Conservation (phyloP, 2,113 vertebrate species). For the Motacilla tschutschensis region DNA sequence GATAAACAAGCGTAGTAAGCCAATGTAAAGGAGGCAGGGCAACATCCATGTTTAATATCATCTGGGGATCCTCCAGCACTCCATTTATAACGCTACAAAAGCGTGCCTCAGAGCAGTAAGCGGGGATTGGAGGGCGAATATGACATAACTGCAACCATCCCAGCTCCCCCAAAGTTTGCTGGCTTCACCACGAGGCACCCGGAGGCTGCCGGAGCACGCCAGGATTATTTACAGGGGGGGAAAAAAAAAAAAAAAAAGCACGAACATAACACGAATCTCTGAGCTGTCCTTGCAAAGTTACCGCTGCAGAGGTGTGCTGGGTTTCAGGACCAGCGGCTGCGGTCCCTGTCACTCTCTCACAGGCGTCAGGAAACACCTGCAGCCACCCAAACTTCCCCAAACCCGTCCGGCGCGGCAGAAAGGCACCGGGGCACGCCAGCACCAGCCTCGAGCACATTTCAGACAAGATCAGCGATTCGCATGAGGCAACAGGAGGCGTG, state of each 20-base stretch:
- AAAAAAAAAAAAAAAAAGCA: too few relatives aligned
- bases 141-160: rapidly evolving
- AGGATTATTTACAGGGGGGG: too few relatives aligned
- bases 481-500: neutral
- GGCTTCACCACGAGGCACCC: rapidly evolving
- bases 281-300: neutral
- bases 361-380: neutral
- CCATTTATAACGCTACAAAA: neutral
- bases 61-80: neutral
- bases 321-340: neutral
- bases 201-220: neutral
- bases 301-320: rapidly evolving
- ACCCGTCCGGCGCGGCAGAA: neutral
- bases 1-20: neutral
- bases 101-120: neutral
- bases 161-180: neutral
- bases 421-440: neutral
- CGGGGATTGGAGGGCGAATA: rapidly evolving
- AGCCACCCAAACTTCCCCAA: neutral
- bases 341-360: neutral
- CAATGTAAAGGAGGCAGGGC: neutral
- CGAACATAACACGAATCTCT: rapidly evolving
- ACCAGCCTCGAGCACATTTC: neutral
- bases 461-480: neutral
- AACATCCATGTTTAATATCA: neutral